These are phyloP conservation scores for Brienomyrus brachyistius DNA, from an alignment of 2,113 vertebrate genomes.

Conservation along the genomic window DNA sequence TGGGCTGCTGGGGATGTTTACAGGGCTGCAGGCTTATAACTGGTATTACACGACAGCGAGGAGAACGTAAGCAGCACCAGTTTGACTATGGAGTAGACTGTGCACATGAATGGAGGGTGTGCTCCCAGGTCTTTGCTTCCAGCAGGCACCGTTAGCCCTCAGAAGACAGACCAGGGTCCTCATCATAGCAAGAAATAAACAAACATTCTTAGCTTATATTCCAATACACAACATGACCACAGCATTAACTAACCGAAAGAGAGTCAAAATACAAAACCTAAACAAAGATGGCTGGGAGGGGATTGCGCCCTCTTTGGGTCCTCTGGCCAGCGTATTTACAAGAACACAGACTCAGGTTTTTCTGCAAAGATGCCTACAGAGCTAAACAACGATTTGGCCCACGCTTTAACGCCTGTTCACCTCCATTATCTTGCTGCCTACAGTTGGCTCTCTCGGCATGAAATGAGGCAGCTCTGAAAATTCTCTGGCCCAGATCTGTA, in stretches of 20 bases:
- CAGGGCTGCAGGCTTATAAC: conserved; percentile 13
- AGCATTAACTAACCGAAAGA: not conserved
- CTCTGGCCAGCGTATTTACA: not conserved
- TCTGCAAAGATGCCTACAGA: not conserved
- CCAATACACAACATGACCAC: not conserved
- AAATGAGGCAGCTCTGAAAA: not conserved
- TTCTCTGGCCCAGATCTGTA: not conserved
- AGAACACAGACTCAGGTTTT: not conserved
- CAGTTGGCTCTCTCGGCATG: not conserved
- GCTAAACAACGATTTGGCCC: not conserved
- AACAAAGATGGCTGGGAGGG: not conserved
- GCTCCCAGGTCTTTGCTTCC: not conserved
- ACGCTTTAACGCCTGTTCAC: not conserved
- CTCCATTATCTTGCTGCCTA: not conserved
- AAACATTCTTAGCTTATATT: not conserved
- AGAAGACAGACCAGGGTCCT: not conserved
- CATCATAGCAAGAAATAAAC: not conserved
- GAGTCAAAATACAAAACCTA: not conserved
- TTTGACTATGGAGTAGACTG: not conserved
- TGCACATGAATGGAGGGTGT: not conserved
- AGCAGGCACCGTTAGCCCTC: not conserved
- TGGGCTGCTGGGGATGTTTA: conserved; percentile 26
- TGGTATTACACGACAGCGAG: not conserved
- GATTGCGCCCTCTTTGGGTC: not conserved
- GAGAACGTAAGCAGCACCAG: not conserved